Base-by-base conservation (phyloP, 2,888 invertebrate species). In the Ramazzottius varieornatus region DNA sequence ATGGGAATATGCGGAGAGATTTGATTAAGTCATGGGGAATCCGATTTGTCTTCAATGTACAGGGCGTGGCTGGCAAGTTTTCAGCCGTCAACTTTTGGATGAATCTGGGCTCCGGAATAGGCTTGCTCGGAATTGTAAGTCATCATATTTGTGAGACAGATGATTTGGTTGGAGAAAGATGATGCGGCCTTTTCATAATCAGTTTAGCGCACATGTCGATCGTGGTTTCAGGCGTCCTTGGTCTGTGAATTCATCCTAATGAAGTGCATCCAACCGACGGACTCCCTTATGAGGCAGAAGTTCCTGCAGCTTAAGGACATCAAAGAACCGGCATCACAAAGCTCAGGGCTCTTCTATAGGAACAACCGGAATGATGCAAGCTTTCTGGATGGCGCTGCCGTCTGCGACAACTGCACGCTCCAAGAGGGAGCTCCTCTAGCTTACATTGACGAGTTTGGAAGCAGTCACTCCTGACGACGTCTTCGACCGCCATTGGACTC, bases 11-110 rank as follows among this genome's bases (percentile, higher is more conserved):
- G n/a, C 69, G 67, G 32, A 68, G 76, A 34, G 73, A 73, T 20
- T 67, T 76, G 65, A 70, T 71, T 66, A 76, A 76, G 69, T 75
- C 74, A 0, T 75, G 70, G 67, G 76, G 76, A 1, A 71, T 76
- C 40, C 72, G 73, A 13, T 75, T 75, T 68, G 69, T 75, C 33
- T 66, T 76, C 24, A 71, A 71, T 2, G 72, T 75, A 2, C 72
- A 73, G 32, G 76, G 76, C 0, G 66, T 68, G 20, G 76, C 74
- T 1, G 74, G 76, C 0, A 74, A 74, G 66, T 75, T 76, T 68
- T 72, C 69, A 67, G 32, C 72, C 24, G 70, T 75, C 2, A 75
- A 75, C 20, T 69, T 76, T 1, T 65, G 74, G n/a, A 68, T 73
- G 29, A 76, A 74, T 65, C 68, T 76, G 63, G 76, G 75, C 64